These are phyloP conservation scores for Planiliza haematocheilus DNA, from an alignment of 2,113 vertebrate species.

Conservation along the genomic window DNA sequence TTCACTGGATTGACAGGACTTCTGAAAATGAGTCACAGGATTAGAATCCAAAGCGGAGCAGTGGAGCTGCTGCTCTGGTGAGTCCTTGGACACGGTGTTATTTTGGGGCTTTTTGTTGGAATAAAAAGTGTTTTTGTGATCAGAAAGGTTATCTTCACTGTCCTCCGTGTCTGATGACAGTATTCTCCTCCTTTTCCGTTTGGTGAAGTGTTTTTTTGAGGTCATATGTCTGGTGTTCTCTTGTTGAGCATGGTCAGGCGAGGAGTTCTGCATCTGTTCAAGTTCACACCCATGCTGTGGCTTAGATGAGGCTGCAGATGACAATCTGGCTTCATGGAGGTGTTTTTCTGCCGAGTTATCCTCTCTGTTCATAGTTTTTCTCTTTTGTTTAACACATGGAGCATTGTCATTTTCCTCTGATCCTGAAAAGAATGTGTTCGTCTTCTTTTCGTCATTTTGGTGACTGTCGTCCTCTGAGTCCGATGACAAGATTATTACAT, in stretches of 20 bases:
- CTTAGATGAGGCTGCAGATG: neutral
- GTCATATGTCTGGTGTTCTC: neutral
- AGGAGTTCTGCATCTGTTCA: too few species aligned
- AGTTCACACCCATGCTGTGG: neutral
- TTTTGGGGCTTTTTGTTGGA: neutral
- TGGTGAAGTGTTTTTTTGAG: neutral
- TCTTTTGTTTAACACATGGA: neutral
- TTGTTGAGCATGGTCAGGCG: neutral
- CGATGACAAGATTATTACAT: neutral
- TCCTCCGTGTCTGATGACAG: neutral
- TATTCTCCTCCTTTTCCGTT: neutral
- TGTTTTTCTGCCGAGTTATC: too few species aligned
- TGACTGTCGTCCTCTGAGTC: neutral
- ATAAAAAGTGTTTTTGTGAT: neutral
- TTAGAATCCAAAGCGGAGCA: accelerated
- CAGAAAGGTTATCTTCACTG: neutral
- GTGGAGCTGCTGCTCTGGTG: too few species aligned
- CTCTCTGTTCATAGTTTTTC: neutral
- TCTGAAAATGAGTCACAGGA: neutral
- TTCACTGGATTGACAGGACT: neutral
- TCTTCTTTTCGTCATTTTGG: neutral
- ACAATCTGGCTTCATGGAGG: accelerated
- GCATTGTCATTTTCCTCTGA: too few species aligned
- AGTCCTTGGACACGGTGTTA: too few species aligned
- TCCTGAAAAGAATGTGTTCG: neutral